Evolutionary conservation across 2,113 vertebrate species (phyloP).

Genomic region (Mirza zaza): DNA sequence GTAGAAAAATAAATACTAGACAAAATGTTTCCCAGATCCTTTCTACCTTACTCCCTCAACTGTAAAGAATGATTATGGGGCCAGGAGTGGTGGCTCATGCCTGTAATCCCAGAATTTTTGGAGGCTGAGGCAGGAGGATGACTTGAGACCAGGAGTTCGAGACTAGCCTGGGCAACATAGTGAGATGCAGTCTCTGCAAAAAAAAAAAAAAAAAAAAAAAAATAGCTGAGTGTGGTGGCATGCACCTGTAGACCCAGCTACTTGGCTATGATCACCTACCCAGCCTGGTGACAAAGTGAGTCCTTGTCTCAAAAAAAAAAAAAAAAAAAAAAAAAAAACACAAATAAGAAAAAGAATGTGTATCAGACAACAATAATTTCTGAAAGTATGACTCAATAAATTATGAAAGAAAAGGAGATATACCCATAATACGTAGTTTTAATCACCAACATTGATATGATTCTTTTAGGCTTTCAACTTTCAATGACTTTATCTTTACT

Average conservation of each 20-base stretch:
- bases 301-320: no score
- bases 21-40: neutral
- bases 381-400: neutral
- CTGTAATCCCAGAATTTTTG: no score
- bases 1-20: neutral
- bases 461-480: neutral
- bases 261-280: no score
- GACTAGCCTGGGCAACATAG: no score
- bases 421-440: neutral
- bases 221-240: no score
- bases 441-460: neutral
- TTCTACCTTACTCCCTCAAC: neutral
- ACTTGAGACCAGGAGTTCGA: no score
- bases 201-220: no score
- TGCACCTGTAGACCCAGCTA: no score
- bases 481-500: neutral
- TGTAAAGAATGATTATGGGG: neutral
- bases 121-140: no score
- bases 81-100: no score
- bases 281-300: no score
- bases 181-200: no score
- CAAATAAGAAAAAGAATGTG: neutral
- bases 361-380: neutral
- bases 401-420: neutral
- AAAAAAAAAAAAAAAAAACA: neutral